Percentiles rank a stretch among this genome's conserved stretches.
Evolutionary conservation across 2,113 vertebrate genomes (phyloP).

Genomic region (Nansenia antarctica): DNA sequence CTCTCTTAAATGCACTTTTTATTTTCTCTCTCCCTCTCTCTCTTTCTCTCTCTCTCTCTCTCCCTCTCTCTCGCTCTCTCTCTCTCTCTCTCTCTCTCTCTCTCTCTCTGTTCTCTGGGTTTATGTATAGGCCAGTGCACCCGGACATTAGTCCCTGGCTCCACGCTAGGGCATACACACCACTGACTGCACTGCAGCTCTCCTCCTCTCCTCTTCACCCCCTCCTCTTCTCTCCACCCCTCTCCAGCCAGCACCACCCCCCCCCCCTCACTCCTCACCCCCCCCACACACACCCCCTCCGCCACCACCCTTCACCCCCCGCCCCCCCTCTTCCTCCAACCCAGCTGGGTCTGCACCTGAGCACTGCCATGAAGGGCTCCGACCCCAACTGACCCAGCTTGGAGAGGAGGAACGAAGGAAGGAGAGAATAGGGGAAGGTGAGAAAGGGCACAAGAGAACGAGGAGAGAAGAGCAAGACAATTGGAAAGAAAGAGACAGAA

Average conservation of each 20-base stretch:
- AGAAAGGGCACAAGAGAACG: neutral
- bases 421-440: neutral
- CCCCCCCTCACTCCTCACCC: neutral
- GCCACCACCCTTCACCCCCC: neutral
- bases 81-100: neutral
- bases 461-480: neutral
- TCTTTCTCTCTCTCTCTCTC: no score
- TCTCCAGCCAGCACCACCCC: neutral
- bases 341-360: constrained; percentile 77
- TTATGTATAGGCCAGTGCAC: neutral
- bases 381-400: constrained; percentile 65
- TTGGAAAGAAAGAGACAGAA: neutral
- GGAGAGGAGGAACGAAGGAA: constrained; percentile 40
- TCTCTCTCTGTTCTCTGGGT: constrained; percentile 9
- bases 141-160: neutral
- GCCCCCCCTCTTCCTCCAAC: constrained; percentile 15
- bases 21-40: constrained; percentile 43
- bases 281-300: constrained; percentile 1
- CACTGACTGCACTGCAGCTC: constrained; percentile 3
- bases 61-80: no score
- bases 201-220: neutral
- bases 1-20: constrained; percentile 53
- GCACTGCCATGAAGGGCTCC: constrained; percentile 65
- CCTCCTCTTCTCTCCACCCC: neutral
- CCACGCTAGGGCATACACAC: constrained; percentile 2